phyloP scores from a whole-genome alignment of 2,888 invertebrate species.

The Ceramica pisi region DNA sequence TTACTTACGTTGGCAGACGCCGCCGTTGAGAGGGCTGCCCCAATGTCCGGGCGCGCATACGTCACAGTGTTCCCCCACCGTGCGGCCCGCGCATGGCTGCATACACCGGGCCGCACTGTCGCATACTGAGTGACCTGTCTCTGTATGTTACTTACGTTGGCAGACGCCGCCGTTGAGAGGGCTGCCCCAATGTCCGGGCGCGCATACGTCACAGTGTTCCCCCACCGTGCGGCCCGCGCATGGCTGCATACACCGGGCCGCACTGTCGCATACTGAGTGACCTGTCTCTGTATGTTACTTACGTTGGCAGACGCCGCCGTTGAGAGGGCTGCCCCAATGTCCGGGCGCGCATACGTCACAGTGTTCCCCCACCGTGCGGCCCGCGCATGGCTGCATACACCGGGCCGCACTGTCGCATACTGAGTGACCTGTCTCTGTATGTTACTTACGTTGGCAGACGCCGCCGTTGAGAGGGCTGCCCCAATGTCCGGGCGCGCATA shows the following conservation, averaged over 20 bases:
- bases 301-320: slow-evolving; percentile 97
- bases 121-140: neutral
- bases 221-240: slow-evolving; percentile 91
- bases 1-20: slow-evolving; percentile 94
- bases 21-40: slow-evolving; percentile 98
- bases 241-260: slow-evolving; percentile 93
- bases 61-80: slow-evolving; percentile 79
- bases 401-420: neutral
- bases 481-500: slow-evolving; percentile 97
- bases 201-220: slow-evolving; percentile 76
- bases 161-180: slow-evolving; percentile 98
- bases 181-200: slow-evolving; percentile 97
- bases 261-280: neutral
- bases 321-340: slow-evolving; percentile 98
- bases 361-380: slow-evolving; percentile 79
- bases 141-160: slow-evolving; percentile 90
- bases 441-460: slow-evolving; percentile 93
- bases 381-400: too few relatives aligned
- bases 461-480: slow-evolving; percentile 99
- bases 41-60: slow-evolving; percentile 95
- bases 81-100: too few relatives aligned
- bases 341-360: slow-evolving; percentile 91
- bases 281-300: slow-evolving; percentile 72
- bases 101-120: neutral
- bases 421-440: neutral